Conservation (phyloP, 2,113 vertebrate species). For the Cyanistes caeruleus region DNA sequence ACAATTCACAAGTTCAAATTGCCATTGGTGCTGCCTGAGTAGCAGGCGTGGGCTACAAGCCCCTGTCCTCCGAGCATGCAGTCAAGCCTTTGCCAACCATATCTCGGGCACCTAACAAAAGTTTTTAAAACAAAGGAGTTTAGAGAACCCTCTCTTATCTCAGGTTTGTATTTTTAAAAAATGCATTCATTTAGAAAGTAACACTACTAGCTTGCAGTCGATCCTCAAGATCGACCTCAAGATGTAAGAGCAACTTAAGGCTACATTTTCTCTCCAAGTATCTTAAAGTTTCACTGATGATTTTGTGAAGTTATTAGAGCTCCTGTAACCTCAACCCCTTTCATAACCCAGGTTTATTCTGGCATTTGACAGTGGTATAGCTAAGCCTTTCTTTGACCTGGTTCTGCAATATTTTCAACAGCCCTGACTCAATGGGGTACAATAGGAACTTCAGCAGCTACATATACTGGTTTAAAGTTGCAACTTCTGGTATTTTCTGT, state of each 20-base stretch:
- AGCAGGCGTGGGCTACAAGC: neutral
- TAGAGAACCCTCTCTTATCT: neutral
- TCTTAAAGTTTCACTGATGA: neutral
- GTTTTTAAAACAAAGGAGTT: neutral
- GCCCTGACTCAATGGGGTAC: neutral
- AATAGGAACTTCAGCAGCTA: neutral
- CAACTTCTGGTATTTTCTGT: neutral
- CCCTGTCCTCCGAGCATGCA: neutral
- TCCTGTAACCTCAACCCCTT: neutral
- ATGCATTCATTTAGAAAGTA: neutral
- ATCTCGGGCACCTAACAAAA: neutral
- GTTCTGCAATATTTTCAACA: neutral
- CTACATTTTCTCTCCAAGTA: neutral
- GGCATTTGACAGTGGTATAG: neutral
- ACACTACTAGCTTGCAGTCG: neutral
- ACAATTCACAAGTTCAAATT: neutral
- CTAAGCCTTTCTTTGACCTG: neutral
- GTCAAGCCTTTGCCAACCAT: neutral
- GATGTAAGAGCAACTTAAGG: neutral
- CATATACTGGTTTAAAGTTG: neutral
- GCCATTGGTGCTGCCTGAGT: neutral
- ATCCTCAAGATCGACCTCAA: neutral
- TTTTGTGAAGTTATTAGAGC: neutral
- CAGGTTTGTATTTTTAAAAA: neutral
- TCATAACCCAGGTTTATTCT: neutral